Percentiles rank a stretch among this genome's conserved stretches.
phyloP scores from a whole-genome alignment of 2,888 invertebrate species.

The Philereme vetulata region DNA sequence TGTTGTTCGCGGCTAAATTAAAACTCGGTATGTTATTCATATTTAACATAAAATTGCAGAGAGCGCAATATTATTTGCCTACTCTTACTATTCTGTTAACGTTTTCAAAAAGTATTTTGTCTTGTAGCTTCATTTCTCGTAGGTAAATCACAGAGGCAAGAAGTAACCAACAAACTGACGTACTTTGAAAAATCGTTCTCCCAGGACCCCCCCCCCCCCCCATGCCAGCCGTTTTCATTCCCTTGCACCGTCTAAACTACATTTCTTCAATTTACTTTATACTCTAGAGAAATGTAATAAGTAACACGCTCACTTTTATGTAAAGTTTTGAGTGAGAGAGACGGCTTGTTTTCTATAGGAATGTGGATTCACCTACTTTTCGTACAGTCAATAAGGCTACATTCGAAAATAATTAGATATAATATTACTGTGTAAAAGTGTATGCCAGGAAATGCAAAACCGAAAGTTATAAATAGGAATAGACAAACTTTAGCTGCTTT shows the following conservation, averaged over 20 bases:
- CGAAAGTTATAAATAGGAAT: too few relatives aligned
- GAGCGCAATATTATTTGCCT: slow-evolving; percentile 1
- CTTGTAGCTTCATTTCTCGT: slow-evolving; percentile 39
- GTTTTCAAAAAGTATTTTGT: slow-evolving; percentile 44
- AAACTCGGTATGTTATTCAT: neutral
- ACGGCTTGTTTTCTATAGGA: slow-evolving; percentile 12
- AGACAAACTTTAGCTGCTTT: neutral
- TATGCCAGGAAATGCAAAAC: too few relatives aligned
- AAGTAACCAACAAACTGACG: slow-evolving; percentile 63
- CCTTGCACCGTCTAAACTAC: slow-evolving; percentile 57
- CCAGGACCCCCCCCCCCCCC: slow-evolving; percentile 57
- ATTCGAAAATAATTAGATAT: too few relatives aligned
- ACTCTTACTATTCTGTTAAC: slow-evolving; percentile 20
- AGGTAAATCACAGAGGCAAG: slow-evolving; percentile 68
- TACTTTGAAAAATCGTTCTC: slow-evolving; percentile 74
- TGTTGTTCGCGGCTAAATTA: neutral
- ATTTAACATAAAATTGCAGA: neutral
- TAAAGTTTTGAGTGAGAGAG: slow-evolving; percentile 26
- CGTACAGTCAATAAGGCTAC: too few relatives aligned
- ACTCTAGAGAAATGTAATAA: slow-evolving; percentile 53
- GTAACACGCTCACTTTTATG: slow-evolving; percentile 37
- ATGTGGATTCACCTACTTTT: neutral
- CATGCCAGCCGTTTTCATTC: slow-evolving; percentile 59
- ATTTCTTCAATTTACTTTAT: slow-evolving; percentile 63
- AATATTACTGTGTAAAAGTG: too few relatives aligned